These are phyloP conservation scores for Hyperopisus bebe DNA, from an alignment of 2,113 vertebrate genomes.

Conservation along the genomic window DNA sequence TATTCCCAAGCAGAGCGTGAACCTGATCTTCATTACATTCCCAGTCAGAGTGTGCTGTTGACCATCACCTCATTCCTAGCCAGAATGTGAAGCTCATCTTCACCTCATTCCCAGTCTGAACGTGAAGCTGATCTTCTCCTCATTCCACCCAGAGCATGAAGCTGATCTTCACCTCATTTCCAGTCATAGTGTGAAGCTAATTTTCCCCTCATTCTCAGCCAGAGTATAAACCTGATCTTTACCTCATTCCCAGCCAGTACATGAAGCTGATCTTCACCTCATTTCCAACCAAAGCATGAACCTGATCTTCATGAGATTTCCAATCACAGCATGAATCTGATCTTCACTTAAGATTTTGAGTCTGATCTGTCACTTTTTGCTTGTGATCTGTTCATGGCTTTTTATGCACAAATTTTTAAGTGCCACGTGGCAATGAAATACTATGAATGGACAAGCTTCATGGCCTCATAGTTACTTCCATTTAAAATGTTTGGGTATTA, in stretches of 20 bases:
- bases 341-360: not conserved
- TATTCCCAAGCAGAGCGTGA: not conserved
- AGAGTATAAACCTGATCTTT: not conserved
- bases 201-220: not conserved
- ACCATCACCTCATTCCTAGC: not conserved
- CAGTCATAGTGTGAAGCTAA: not conserved
- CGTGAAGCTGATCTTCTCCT: not conserved
- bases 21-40: not conserved
- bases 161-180: not conserved
- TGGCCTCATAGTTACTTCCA: conserved; percentile 28
- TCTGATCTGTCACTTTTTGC: conserved; percentile 13
- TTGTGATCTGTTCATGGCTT: not conserved
- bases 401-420: conserved; percentile 18
- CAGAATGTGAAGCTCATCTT: not conserved
- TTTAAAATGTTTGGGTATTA: conserved; percentile 48
- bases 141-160: not conserved
- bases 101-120: not conserved
- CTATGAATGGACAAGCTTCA: conserved; percentile 6
- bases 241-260: not conserved
- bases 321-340: not conserved
- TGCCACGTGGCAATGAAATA: conserved; percentile 25
- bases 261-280: not conserved
- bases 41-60: not conserved
- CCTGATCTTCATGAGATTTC: too few relatives aligned
- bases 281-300: not conserved